Percentiles rank a stretch among this genome's conserved stretches.
Evolutionary conservation across 2,113 vertebrate species (phyloP).

Genomic region (Phyllopteryx taeniolatus): DNA sequence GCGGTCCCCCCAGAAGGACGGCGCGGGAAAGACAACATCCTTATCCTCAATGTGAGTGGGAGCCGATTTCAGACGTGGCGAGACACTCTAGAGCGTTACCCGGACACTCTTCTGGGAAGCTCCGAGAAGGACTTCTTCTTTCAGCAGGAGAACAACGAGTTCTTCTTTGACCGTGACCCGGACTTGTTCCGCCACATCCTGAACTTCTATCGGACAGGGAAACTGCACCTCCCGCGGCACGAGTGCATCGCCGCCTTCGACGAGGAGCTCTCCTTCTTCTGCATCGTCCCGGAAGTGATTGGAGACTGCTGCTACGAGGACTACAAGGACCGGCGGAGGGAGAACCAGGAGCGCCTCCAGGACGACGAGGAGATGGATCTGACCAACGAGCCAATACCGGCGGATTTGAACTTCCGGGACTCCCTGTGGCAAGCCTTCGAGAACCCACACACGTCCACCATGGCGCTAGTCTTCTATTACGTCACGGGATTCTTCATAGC

Average conservation of each 20-base stretch:
- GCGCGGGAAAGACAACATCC: slow-evolving; percentile 79
- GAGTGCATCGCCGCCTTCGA: slow-evolving; percentile 96
- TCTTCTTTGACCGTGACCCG: slow-evolving; percentile 96
- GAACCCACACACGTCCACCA: slow-evolving; percentile 95
- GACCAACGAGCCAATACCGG: slow-evolving; percentile 67
- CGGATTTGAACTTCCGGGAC: slow-evolving; percentile 81
- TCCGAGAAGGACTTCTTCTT: slow-evolving; percentile 95
- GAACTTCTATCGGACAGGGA: slow-evolving; percentile 95
- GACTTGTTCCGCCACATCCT: slow-evolving; percentile 95
- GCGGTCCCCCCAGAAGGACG: slow-evolving; percentile 78
- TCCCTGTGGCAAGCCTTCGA: slow-evolving; percentile 95
- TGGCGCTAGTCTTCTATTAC: slow-evolving; percentile 96
- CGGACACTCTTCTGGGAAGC: slow-evolving; percentile 93
- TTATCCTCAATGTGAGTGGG: slow-evolving; percentile 93
- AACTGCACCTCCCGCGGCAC: slow-evolving; percentile 91
- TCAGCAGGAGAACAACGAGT: slow-evolving; percentile 88
- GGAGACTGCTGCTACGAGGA: slow-evolving; percentile 98
- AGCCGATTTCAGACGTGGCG: slow-evolving; percentile 93
- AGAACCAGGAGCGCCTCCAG: slow-evolving; percentile 89
- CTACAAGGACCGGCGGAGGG: slow-evolving; percentile 91
- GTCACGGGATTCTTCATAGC: slow-evolving; percentile 99
- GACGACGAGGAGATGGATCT: slow-evolving; percentile 86
- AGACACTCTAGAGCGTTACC: slow-evolving; percentile 91
- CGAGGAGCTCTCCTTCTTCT: slow-evolving; percentile 94
- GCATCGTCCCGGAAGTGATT: slow-evolving; percentile 93